Base-by-base conservation (phyloP, 1,140 invertebrate species). In the Belonocnema kinseyi region DNA sequence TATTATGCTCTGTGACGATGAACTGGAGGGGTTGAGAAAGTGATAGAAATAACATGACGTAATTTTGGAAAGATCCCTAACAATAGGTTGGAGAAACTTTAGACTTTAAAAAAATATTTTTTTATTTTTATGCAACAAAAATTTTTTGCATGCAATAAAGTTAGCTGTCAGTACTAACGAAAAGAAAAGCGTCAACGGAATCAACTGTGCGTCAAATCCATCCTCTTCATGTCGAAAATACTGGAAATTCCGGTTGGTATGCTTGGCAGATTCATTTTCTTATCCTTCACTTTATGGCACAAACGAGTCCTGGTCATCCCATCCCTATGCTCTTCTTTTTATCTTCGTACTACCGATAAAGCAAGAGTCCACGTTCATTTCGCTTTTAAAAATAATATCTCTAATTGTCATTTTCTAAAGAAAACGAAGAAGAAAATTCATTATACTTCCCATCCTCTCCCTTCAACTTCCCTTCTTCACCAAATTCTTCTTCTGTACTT, bases 221-320 rank as follows among this genome's bases (percentile, higher is more conserved):
- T 26, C 26, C 61, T 40, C 16, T 40, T 40, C 61, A 19, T 26
- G 19, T 61, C 21, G 61, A 66, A 66, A 66, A 66, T 66, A 66
- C 61, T 66, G 61, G 61, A 66, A 66, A 66, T 40, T 66, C 61
- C 61, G 61, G 61, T 66, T 66, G 14, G 26, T 26, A 66, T 66
- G n/a, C 33, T 66, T 66, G 61, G 61, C 61, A 66, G 61, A 66
- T 66, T 66, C 61, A 66, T 66, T 66, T 66, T 66, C 61, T 66
- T 66, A 33, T 66, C 61, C 61, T 66, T 66, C 61, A 66, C 61
- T 66, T 66, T 26, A 66, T 66, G 26, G 61, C 61, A 46, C 26
- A 66, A 66, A 66, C 61, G 61, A 66, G 33, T 66, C 61, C 26
- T 40, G n/a, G 26, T 66, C 26, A 40, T 66, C 19, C 58, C 58